Percentiles rank a stretch among this genome's conserved stretches.
Conservation (phyloP, 2,888 invertebrate species). For the Chrysolina haemoptera region DNA sequence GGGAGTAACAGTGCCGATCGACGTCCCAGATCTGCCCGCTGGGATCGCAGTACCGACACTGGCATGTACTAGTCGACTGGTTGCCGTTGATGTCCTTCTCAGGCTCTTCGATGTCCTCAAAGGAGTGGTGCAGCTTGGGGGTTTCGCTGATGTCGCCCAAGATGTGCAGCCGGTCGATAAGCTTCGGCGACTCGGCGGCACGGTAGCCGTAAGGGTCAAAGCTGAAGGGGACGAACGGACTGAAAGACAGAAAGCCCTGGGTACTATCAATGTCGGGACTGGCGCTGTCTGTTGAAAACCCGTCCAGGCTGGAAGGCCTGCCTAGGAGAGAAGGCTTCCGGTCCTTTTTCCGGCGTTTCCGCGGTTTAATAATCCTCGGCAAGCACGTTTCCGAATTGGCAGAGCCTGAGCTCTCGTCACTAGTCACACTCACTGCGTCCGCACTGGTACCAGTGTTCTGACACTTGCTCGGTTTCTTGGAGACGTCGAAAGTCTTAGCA, state of each 20-base stretch:
- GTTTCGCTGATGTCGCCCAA: slow-evolving; percentile 60
- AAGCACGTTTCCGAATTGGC: slow-evolving; percentile 81
- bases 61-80: slow-evolving; percentile 73
- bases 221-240: slow-evolving; percentile 39
- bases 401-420: slow-evolving; percentile 82
- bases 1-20: slow-evolving; percentile 74
- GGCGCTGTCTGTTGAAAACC: slow-evolving; percentile 63
- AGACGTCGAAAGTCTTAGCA: slow-evolving; percentile 54
- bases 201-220: slow-evolving; percentile 40
- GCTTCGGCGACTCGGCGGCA: slow-evolving; percentile 37
- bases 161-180: slow-evolving; percentile 46
- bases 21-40: slow-evolving; percentile 83
- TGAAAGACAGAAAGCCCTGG: slow-evolving; percentile 40
- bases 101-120: slow-evolving; percentile 68
- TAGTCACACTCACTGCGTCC: slow-evolving; percentile 82
- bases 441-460: slow-evolving; percentile 57
- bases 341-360: slow-evolving; percentile 92
- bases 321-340: slow-evolving; percentile 77
- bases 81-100: slow-evolving; percentile 65
- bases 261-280: slow-evolving; percentile 61
- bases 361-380: slow-evolving; percentile 90
- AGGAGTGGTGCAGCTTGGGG: slow-evolving; percentile 67
- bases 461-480: slow-evolving; percentile 48
- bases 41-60: slow-evolving; percentile 84
- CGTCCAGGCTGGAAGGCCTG: slow-evolving; percentile 61